phyloP scores from a whole-genome alignment of 2,797 vertebrate genomes.

The Cynopterus sphinx region DNA sequence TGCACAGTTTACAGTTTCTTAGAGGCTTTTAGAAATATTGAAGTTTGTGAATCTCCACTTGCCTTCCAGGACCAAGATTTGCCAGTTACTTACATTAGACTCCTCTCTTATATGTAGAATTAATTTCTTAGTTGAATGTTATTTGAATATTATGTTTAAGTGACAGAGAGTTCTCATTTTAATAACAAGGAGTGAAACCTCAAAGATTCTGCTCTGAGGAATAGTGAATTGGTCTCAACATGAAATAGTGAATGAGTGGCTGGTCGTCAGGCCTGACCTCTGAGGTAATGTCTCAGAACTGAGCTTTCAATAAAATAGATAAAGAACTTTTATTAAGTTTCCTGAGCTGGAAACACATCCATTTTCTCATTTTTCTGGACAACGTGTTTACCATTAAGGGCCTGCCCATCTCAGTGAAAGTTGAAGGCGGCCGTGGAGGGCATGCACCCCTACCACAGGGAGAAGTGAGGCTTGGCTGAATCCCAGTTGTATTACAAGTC shows the following conservation, averaged over 20 bases:
- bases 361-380: conserved; percentile 60
- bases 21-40: conserved; percentile 29
- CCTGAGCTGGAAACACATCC: conserved; percentile 67
- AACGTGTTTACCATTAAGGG: conserved; percentile 49
- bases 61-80: background rate
- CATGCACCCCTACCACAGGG: background rate
- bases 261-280: conserved; percentile 69
- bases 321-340: conserved; percentile 77
- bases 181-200: conserved; percentile 54
- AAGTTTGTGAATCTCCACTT: background rate
- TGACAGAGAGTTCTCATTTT: conserved; percentile 39
- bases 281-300: conserved; percentile 79
- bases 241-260: background rate
- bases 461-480: background rate
- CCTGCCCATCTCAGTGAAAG: background rate
- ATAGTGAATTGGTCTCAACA: background rate
- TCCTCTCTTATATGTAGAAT: conserved; percentile 24
- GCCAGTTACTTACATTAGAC: background rate
- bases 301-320: conserved; percentile 79
- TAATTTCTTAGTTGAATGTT: conserved; percentile 35
- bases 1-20: background rate
- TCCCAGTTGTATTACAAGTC: background rate
- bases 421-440: background rate
- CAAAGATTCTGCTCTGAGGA: background rate
- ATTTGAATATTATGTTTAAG: conserved; percentile 52